phyloP scores from a whole-genome alignment of 2,797 vertebrate species.

The Falco rusticolus region DNA sequence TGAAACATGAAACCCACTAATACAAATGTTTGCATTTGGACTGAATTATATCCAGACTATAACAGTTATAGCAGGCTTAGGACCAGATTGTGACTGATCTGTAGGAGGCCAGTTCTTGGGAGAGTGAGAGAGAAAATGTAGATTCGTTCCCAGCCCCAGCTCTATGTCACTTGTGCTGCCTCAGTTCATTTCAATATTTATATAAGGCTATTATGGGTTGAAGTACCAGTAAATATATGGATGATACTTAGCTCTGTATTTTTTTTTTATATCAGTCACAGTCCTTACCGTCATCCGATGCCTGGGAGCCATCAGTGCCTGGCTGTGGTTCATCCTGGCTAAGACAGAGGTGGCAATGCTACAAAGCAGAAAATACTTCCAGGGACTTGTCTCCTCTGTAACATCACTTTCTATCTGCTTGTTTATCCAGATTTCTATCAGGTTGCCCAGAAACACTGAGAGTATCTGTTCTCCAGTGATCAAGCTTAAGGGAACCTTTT shows the following conservation, averaged over 20 bases:
- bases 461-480: neutral
- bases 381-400: neutral
- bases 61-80: conserved; percentile 50
- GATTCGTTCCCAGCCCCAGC: conserved; percentile 4
- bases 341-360: neutral
- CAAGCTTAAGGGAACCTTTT: neutral
- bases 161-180: neutral
- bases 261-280: neutral
- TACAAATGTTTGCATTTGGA: conserved; percentile 67
- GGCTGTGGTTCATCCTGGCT: neutral
- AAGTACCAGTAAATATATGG: conserved; percentile 8
- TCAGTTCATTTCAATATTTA: conserved; percentile 1
- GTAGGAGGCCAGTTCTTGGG: conserved; percentile 39
- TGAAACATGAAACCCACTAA: conserved; percentile 67
- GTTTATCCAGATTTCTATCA: neutral
- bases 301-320: neutral
- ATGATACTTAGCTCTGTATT: conserved; percentile 4
- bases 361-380: neutral
- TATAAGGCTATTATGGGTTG: neutral
- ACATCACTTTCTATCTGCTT: neutral
- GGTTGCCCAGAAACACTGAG: neutral
- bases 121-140: conserved; percentile 39
- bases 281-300: neutral
- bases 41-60: conserved; percentile 68
- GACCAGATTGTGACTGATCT: conserved; percentile 50